These are phyloP conservation scores for Punctoribates punctum DNA, from an alignment of 2,888 invertebrate genomes.

Conservation along the genomic window DNA sequence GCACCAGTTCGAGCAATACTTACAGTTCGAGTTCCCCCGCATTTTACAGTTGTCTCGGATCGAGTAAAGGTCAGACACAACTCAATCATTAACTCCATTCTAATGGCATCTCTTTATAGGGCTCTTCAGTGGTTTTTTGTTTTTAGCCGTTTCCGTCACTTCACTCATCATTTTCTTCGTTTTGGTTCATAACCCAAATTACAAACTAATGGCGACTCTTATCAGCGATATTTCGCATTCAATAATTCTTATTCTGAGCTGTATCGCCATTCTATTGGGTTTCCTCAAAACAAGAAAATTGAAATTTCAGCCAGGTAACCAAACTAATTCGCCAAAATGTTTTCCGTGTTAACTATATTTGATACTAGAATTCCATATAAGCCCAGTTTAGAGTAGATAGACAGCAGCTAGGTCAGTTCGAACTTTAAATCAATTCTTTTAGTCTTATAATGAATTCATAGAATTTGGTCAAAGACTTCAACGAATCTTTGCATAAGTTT, in stretches of 20 bases:
- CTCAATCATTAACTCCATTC: no score
- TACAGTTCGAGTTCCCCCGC: constrained; percentile 41
- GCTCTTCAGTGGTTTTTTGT: constrained; percentile 81
- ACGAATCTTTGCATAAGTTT: no score
- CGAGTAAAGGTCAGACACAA: constrained; percentile 63
- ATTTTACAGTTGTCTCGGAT: constrained; percentile 79
- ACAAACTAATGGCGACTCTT: constrained; percentile 79
- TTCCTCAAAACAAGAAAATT: constrained; percentile 62
- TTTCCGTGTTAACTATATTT: no score
- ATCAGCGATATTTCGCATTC: constrained; percentile 87
- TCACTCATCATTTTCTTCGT: constrained; percentile 94
- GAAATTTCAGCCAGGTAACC: constrained; percentile 73
- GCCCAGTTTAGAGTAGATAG: no score
- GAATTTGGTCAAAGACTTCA: no score
- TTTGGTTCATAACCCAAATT: constrained; percentile 70
- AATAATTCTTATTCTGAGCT: constrained; percentile 77
- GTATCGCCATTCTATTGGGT: constrained; percentile 82
- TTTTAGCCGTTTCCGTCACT: constrained; percentile 83
- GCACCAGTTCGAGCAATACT: constrained; percentile 43
- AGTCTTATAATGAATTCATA: no score
- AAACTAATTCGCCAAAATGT: not conserved
- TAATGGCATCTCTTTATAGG: constrained; percentile 61
- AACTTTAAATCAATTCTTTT: no score
- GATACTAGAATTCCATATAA: no score
- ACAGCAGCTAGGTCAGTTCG: no score